phyloP scores from a whole-genome alignment of 1,140 invertebrate genomes.

The Bombus soroeensis region DNA sequence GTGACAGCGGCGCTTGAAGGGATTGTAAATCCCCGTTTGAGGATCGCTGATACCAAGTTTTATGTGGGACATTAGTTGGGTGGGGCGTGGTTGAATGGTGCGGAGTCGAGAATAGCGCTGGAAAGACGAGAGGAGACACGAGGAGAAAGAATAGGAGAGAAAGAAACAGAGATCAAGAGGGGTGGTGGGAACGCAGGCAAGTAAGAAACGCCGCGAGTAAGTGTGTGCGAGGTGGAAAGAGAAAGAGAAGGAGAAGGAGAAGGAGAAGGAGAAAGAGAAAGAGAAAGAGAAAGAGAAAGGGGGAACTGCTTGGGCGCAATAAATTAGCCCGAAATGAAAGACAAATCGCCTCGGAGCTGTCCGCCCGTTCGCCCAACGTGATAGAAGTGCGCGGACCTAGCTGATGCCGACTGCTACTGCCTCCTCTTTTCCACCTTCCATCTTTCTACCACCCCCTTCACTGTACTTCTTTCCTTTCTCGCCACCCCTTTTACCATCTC shows the following conservation, averaged over 20 bases:
- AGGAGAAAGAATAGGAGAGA: conserved; percentile 69
- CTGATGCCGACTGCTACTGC: conserved; percentile 70
- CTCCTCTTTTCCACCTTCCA: conserved; percentile 58
- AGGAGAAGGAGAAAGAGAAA: conserved; percentile 18
- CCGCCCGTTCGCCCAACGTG: conserved; percentile 82
- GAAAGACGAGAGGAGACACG: conserved; percentile 56
- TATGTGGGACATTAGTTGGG: conserved; percentile 83
- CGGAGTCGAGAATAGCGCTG: conserved; percentile 77
- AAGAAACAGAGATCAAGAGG: conserved; percentile 44
- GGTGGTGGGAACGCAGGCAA: conserved; percentile 77
- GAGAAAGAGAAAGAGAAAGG: conserved; percentile 40
- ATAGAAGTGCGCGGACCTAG: conserved; percentile 79
- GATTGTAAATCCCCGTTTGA: conserved; percentile 84
- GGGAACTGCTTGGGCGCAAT: conserved; percentile 75
- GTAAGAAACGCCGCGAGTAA: conserved; percentile 61
- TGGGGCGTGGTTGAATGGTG: conserved; percentile 82
- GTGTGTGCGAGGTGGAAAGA: conserved; percentile 4
- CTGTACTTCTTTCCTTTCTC: conserved; percentile 8
- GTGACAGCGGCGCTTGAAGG: conserved; percentile 82
- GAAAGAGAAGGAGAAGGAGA: conserved; percentile 36
- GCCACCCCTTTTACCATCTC: conserved; percentile 7
- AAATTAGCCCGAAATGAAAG: conserved; percentile 84
- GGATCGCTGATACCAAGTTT: conserved; percentile 84
- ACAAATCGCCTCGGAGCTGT: conserved; percentile 82
- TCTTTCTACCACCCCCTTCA: conserved; percentile 50